These are phyloP conservation scores for Gambusia yucatana DNA, from an alignment of 2,797 vertebrate genomes.

Conservation along the genomic window DNA sequence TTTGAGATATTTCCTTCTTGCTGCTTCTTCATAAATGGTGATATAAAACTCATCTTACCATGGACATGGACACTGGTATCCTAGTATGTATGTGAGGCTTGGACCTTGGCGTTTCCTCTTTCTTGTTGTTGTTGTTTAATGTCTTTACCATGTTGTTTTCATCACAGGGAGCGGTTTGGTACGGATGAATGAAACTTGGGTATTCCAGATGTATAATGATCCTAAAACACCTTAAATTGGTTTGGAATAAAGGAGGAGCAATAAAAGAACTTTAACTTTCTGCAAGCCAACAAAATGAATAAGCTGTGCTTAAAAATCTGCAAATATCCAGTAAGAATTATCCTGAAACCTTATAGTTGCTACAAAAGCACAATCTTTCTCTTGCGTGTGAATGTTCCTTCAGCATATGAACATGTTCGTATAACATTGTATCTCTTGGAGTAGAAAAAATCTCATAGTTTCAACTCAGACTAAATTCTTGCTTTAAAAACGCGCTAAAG, in stretches of 20 bases:
- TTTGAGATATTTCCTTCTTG: not conserved
- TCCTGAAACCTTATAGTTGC: not conserved
- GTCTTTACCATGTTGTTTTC: not conserved
- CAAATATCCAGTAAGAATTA: not conserved
- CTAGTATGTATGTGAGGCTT: not conserved
- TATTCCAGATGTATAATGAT: not conserved
- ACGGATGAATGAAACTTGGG: not conserved
- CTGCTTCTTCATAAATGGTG: not conserved
- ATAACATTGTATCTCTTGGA: not conserved
- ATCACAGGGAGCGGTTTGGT: not conserved
- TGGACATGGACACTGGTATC: not conserved
- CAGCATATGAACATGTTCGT: not conserved
- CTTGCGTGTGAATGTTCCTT: not conserved
- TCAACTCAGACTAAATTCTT: not conserved
- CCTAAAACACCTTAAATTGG: not conserved
- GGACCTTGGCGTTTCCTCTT: not conserved
- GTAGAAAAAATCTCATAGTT: not conserved
- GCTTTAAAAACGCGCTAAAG: not conserved
- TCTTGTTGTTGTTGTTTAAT: not conserved
- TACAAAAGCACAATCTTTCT: not conserved
- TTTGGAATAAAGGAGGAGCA: not conserved
- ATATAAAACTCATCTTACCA: not conserved
- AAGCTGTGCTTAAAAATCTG: not conserved
- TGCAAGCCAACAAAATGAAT: not conserved
- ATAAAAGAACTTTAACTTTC: not conserved